These are phyloP conservation scores for Diglossa cyanea DNA, from an alignment of 2,797 vertebrate genomes.

Conservation along the genomic window DNA sequence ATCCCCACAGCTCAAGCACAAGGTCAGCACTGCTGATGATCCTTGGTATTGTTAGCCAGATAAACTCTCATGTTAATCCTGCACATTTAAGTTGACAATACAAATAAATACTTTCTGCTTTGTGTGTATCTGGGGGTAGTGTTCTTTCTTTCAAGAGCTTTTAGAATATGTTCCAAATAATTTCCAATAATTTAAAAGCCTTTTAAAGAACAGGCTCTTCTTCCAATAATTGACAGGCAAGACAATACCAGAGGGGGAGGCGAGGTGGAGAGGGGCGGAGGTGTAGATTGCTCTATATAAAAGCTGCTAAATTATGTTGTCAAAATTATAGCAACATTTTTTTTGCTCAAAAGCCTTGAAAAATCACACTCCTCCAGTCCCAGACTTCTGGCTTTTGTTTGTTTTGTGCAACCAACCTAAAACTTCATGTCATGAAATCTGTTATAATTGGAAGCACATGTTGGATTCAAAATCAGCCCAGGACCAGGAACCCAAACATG, in stretches of 20 bases:
- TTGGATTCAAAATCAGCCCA: constrained; percentile 19
- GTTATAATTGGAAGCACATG: constrained; percentile 16
- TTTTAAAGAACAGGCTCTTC: constrained; percentile 73
- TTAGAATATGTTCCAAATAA: constrained; percentile 73
- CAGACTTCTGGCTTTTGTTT: constrained; percentile 63
- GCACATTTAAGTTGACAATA: not conserved
- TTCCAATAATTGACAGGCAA: constrained; percentile 74
- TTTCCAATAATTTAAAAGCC: constrained; percentile 75
- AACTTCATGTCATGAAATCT: constrained; percentile 42
- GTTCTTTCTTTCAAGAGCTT: constrained; percentile 66
- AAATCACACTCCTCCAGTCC: constrained; percentile 53
- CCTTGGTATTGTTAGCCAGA: not conserved
- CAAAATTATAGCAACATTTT: constrained; percentile 73
- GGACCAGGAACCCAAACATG: constrained; percentile 1
- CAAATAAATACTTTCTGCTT: constrained; percentile 58
- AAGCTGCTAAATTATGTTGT: constrained; percentile 77
- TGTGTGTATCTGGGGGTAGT: constrained; percentile 47
- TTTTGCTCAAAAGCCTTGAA: constrained; percentile 50
- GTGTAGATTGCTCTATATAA: constrained; percentile 73
- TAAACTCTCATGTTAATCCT: not conserved
- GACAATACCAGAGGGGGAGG: constrained; percentile 71
- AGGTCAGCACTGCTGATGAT: not conserved
- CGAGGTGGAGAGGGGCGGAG: constrained; percentile 69
- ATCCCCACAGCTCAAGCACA: not conserved
- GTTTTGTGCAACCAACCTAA: constrained; percentile 56